phyloP scores from a whole-genome alignment of 37 sponge, comb jelly and placozoan species.

The Bolinopsis microptera region DNA sequence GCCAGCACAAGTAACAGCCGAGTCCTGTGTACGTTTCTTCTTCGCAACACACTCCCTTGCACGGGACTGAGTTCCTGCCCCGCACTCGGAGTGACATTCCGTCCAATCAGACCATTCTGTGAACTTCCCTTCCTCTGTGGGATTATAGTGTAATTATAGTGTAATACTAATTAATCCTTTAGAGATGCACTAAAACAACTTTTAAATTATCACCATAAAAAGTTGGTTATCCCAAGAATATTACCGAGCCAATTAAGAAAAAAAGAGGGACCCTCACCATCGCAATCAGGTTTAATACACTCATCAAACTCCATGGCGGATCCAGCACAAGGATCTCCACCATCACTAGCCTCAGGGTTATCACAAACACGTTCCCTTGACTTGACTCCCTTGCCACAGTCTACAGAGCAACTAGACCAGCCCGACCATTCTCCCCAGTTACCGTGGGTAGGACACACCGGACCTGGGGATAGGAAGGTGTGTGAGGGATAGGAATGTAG shows the following conservation, averaged over 20 bases:
- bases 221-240: no score
- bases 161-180: no score
- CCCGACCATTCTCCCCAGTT: conserved; percentile 33
- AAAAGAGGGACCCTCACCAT: no score
- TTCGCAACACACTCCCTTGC: neutral
- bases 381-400: conserved; percentile 19
- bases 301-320: conserved; percentile 29
- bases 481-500: neutral
- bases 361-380: neutral
- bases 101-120: conserved; percentile 29
- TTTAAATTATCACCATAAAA: neutral
- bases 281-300: neutral
- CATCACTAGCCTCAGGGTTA: neutral
- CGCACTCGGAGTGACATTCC: conserved; percentile 5
- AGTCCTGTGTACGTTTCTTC: neutral
- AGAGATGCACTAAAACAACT: neutral
- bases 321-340: neutral
- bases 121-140: conserved; percentile 36
- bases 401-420: conserved; percentile 24
- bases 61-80: conserved; percentile 1
- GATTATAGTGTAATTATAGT: neutral
- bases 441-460: neutral
- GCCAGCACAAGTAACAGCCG: neutral
- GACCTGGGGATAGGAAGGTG: neutral
- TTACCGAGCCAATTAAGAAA: no score